A percentile compares a stretch with the other conserved stretches of the same genome.
Conservation (phyloP, 2,888 invertebrate genomes). For the Hyposoter didymator region DNA sequence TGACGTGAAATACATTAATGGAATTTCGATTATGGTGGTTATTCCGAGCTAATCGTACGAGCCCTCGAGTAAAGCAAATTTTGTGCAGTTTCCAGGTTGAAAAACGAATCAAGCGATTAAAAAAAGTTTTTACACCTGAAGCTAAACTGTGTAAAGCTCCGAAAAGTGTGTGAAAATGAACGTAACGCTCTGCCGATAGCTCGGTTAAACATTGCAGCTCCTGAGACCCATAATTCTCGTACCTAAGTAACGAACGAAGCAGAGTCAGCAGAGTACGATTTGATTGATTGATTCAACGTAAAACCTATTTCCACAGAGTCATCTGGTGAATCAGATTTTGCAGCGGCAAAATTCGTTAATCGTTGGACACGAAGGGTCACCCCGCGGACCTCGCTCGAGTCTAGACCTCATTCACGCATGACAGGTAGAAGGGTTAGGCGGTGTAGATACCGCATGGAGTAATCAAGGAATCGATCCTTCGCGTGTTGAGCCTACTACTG, state of each 20-base stretch:
- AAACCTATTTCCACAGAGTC: not conserved
- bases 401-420: slow-evolving; percentile 16
- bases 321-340: slow-evolving; percentile 5
- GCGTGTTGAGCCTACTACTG: slow-evolving; percentile 23
- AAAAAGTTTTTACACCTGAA: not conserved
- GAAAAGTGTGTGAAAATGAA: not conserved
- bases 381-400: not conserved
- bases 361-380: slow-evolving; percentile 16
- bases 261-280: not conserved
- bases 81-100: not conserved
- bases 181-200: not conserved
- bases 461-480: slow-evolving; percentile 57
- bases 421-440: slow-evolving; percentile 14
- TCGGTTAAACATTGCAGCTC: not conserved
- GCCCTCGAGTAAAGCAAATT: not conserved
- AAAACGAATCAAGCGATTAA: not conserved
- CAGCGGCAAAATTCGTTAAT: slow-evolving; percentile 18
- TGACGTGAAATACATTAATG: not conserved
- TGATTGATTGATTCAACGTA: slow-evolving; percentile 2
- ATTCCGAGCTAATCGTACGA: not conserved
- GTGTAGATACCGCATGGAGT: slow-evolving; percentile 30
- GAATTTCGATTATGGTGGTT: not conserved
- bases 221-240: not conserved
- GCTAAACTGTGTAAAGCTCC: not conserved
- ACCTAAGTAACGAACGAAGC: not conserved